These are phyloP conservation scores for Alligator sinensis DNA, from an alignment of 2,113 vertebrate genomes.

Conservation along the genomic window DNA sequence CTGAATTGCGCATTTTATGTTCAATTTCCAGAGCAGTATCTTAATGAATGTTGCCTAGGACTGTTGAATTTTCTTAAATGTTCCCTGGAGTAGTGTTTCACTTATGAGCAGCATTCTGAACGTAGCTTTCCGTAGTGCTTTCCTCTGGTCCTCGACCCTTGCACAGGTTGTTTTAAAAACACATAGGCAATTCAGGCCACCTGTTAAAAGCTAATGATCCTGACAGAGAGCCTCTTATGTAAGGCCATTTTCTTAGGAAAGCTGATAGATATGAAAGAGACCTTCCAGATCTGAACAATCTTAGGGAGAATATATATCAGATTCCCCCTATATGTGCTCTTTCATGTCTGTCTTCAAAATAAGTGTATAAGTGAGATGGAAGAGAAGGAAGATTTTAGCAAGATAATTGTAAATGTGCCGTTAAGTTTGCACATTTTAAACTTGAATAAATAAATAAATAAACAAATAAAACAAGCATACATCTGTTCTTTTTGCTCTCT, in stretches of 20 bases:
- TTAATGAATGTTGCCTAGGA: constrained; percentile 28
- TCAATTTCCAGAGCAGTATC: constrained; percentile 51
- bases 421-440: constrained; percentile 28
- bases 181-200: constrained; percentile 29
- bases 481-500: constrained; percentile 54
- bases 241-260: constrained; percentile 51
- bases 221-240: constrained; percentile 45
- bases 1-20: background rate
- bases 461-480: background rate
- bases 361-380: background rate
- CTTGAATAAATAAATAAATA: background rate
- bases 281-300: constrained; percentile 29
- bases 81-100: constrained; percentile 42
- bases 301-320: constrained; percentile 23
- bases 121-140: constrained; percentile 18
- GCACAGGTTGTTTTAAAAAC: constrained; percentile 60
- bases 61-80: constrained; percentile 32
- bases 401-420: constrained; percentile 53
- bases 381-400: constrained; percentile 39
- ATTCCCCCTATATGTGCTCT: constrained; percentile 35
- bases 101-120: constrained; percentile 63
- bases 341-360: constrained; percentile 59
- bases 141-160: constrained; percentile 43
- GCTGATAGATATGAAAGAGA: constrained; percentile 54
- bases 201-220: constrained; percentile 63